Conservation (phyloP, 2,888 invertebrate species). For the Spisula subtruncata region DNA sequence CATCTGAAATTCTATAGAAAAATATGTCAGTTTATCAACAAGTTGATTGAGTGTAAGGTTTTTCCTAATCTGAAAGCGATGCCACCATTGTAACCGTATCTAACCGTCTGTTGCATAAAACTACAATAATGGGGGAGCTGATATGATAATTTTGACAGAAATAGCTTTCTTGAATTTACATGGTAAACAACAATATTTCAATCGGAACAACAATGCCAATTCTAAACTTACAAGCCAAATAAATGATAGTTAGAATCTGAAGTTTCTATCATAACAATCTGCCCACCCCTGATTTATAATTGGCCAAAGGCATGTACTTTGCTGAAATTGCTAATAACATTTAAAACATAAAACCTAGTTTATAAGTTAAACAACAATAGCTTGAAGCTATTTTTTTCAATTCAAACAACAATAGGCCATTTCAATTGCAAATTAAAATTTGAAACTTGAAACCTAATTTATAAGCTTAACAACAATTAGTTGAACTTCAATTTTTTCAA, state of each 20-base stretch:
- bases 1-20: constrained; percentile 30
- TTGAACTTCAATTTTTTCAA: not conserved
- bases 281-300: not conserved
- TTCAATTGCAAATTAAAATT: not conserved
- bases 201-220: not conserved
- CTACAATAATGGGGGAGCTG: constrained; percentile 37
- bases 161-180: constrained; percentile 36
- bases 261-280: not conserved
- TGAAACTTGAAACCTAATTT: no score
- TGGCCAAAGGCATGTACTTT: no score
- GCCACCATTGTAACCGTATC: constrained; percentile 42
- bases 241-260: not conserved
- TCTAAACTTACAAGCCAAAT: not conserved
- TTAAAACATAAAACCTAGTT: no score
- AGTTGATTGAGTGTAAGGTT: constrained; percentile 48
- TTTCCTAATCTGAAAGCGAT: constrained; percentile 37
- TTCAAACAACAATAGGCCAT: not conserved
- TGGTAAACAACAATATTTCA: not conserved
- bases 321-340: no score
- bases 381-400: not conserved
- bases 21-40: constrained; percentile 38
- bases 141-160: constrained; percentile 54
- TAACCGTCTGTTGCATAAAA: constrained; percentile 31
- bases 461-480: not conserved
- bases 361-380: not conserved